Evolutionary conservation across 1,140 invertebrate species (phyloP).

Genomic region (Trichogramma pretiosum): DNA sequence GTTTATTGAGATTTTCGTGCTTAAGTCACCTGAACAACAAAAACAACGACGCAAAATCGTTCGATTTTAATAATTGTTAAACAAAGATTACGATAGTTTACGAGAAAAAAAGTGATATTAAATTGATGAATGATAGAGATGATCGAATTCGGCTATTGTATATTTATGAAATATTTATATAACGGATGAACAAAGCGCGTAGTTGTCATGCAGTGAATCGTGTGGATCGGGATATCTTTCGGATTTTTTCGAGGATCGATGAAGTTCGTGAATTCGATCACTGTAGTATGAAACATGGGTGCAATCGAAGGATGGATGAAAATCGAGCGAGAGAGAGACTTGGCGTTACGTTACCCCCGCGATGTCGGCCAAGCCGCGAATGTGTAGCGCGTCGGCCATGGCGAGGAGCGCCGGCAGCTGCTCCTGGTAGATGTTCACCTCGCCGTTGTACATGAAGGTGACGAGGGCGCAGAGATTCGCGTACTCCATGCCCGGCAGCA

Average conservation of each 20-base stretch:
- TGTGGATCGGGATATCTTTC: too few species aligned
- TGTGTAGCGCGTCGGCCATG: constrained; percentile 74
- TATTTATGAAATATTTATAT: too few species aligned
- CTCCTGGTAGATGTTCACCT: constrained; percentile 78
- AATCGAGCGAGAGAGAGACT: background rate
- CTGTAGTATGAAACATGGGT: constrained; percentile 1
- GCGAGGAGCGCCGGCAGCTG: constrained; percentile 71
- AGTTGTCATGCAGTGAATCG: too few species aligned
- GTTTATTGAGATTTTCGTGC: too few species aligned
- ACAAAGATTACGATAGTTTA: constrained; percentile 11
- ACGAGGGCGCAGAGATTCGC: constrained; percentile 72
- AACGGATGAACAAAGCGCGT: too few species aligned
- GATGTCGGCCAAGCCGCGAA: constrained; percentile 77
- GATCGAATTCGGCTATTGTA: too few species aligned
- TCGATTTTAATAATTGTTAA: constrained; percentile 22
- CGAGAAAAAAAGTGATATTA: background rate
- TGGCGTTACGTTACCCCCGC: constrained; percentile 62
- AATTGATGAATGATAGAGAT: background rate
- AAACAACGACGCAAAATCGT: constrained; percentile 44
- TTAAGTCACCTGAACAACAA: constrained; percentile 50
- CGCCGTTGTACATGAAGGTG: constrained; percentile 86
- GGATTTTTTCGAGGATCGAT: too few species aligned
- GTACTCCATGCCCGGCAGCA: constrained; percentile 72
- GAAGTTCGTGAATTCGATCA: constrained; percentile 3
- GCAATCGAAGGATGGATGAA: background rate